These are phyloP conservation scores for Elegia similella DNA, from an alignment of 2,888 invertebrate genomes.

Conservation along the genomic window DNA sequence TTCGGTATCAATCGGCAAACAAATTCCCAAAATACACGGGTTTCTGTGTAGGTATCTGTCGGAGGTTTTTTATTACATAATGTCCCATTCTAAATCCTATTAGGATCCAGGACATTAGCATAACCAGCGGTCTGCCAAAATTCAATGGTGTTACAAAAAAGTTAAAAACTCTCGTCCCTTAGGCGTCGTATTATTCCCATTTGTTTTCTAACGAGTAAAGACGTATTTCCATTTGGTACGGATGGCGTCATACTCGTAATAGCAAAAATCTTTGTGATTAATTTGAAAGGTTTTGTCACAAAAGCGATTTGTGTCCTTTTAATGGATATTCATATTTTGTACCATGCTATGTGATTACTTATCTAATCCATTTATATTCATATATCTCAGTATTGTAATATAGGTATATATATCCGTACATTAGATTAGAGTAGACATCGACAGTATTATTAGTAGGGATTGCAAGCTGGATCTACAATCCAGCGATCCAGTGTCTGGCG, in stretches of 20 bases:
- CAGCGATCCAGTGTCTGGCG: too few species aligned
- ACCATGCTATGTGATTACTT: not conserved
- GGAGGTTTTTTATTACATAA: not conserved
- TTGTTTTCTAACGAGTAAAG: conserved; percentile 14
- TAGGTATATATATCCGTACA: too few species aligned
- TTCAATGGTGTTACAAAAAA: conserved; percentile 21
- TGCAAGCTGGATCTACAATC: too few species aligned
- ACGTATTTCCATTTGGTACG: conserved; percentile 7
- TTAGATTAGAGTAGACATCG: too few species aligned
- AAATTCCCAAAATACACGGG: not conserved
- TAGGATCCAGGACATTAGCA: conserved; percentile 19
- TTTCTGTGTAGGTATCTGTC: not conserved
- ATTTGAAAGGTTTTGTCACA: not conserved
- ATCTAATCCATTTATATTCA: not conserved
- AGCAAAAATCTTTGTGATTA: conserved; percentile 5
- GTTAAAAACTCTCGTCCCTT: conserved; percentile 17
- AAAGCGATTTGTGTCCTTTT: not conserved
- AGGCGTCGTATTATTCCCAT: conserved; percentile 10
- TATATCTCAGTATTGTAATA: too few species aligned
- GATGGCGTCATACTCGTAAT: not conserved
- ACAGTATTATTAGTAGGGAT: too few species aligned
- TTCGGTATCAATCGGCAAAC: too few species aligned
- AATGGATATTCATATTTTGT: conserved; percentile 4
- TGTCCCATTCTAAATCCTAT: conserved; percentile 6
- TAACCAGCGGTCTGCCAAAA: conserved; percentile 19